Percentiles rank a stretch among this genome's conserved stretches.
Evolutionary conservation across 2,888 invertebrate species (phyloP).

Genomic region (Dendrolimus pini): DNA sequence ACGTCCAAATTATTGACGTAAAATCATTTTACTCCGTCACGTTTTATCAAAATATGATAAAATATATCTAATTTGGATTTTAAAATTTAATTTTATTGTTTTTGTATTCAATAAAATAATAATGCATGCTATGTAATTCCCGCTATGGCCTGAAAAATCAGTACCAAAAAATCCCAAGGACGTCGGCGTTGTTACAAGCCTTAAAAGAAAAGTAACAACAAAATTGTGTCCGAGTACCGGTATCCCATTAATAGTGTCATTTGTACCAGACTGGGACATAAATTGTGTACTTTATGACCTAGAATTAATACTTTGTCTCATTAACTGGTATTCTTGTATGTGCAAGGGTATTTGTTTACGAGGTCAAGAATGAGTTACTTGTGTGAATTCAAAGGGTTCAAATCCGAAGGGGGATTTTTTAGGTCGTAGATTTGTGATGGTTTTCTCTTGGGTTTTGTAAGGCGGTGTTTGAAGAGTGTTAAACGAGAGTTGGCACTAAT

Average conservation of each 20-base stretch:
- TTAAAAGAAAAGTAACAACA: slow-evolving; percentile 33
- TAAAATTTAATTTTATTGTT: no score
- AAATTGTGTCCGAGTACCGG: slow-evolving; percentile 45
- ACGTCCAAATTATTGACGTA: no score
- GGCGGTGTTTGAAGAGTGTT: neutral
- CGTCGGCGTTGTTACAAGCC: no score
- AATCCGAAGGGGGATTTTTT: slow-evolving; percentile 21
- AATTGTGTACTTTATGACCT: slow-evolving; percentile 69
- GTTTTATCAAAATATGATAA: no score
- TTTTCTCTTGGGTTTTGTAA: slow-evolving; percentile 14
- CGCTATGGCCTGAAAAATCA: no score
- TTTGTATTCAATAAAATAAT: no score
- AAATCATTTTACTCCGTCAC: no score
- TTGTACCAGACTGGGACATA: slow-evolving; percentile 44
- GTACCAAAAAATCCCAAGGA: no score
- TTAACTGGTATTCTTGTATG: slow-evolving; percentile 66
- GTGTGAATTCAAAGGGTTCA: slow-evolving; percentile 47
- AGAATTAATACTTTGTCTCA: slow-evolving; percentile 70
- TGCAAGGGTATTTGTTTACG: slow-evolving; percentile 56
- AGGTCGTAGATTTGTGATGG: neutral
- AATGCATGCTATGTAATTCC: no score
- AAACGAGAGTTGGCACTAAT: no score
- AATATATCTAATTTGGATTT: no score
- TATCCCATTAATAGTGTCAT: slow-evolving; percentile 66
- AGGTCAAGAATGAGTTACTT: slow-evolving; percentile 68